Base-by-base conservation (phyloP, 37 sponge, comb jelly and placozoan genomes). In the Chondrosia reniformis region DNA sequence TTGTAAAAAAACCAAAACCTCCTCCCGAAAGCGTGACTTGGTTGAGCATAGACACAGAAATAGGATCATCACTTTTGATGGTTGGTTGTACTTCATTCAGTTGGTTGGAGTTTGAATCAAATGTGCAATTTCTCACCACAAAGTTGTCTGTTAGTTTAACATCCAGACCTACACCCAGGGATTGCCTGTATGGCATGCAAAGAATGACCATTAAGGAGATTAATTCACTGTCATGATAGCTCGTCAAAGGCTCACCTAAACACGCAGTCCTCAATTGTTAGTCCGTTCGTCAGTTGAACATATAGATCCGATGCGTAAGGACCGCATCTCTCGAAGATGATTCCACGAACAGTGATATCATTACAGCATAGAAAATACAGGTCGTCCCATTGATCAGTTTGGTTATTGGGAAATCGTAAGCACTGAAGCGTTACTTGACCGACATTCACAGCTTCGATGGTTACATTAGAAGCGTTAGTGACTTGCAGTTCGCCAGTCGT, bases 401-500 rank as follows among this genome's bases (percentile, higher is more conserved):
- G n/a, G 15, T 13, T 1, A 24, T 38, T 40, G 4, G 72, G 72
- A 38, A 69, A 69, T 6, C 25, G 15, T 69, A 41, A 24, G 43
- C 72, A 69, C 44, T 21, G 72, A 38, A 69, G 38, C 15, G 15
- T 13, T 40, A 44, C 72, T 69, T 39, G n/a, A 24, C 36, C 37
- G 2, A 44, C 24, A 25, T 69, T 69, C 37, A 69, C 72, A 17
- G 72, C 40, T 25, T 69, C 72, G 1, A 69, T 38, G 8, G 24
- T 6, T 1, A 69, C 44, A 38, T 39, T 39, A 4, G 72, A 34
- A 41, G 42, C 43, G 31, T 39, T 39, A 24, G 72, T 69, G 15
- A 34, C 72, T 69, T 69, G 72, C 22, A 34, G 37, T 38, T 69
- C 72, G 15, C 72, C 72, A 19, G 72, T 38, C 38, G 42, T 21